phyloP scores from a whole-genome alignment of 35 echinoderm and acorn worm species.

The Ophiothrix spiculata region DNA sequence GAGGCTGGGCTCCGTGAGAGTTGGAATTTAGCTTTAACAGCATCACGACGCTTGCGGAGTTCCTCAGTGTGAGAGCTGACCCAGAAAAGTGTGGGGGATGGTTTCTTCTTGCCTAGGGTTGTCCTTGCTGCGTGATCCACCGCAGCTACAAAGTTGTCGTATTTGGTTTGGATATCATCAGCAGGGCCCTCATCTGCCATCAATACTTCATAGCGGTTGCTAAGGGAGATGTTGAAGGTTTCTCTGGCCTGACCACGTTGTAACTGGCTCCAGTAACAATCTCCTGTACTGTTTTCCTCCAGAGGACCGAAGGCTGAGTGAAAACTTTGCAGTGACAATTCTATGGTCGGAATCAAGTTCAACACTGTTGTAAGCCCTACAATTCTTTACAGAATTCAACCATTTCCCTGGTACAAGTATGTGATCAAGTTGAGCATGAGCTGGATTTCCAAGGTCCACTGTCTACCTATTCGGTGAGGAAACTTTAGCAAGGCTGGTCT shows the following conservation, averaged over 20 bases:
- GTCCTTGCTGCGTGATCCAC: background rate
- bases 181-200: background rate
- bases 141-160: background rate
- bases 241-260: background rate
- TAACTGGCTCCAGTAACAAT: background rate
- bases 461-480: background rate
- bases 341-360: conserved; percentile 9
- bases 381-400: background rate
- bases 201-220: background rate
- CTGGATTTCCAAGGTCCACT: background rate
- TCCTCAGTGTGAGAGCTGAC: background rate
- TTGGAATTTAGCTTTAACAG: background rate
- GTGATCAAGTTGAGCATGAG: conserved; percentile 2
- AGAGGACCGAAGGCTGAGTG: background rate
- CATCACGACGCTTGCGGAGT: background rate
- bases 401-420: conserved; percentile 8
- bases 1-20: background rate
- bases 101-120: background rate
- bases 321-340: conserved; percentile 3
- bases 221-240: background rate
- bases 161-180: background rate
- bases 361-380: conserved; percentile 6
- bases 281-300: background rate
- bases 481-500: background rate
- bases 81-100: too few species aligned